Percentiles rank a stretch among this genome's conserved stretches.
Conservation (phyloP, 2,888 invertebrate species). For the Lasius fuliginosus region DNA sequence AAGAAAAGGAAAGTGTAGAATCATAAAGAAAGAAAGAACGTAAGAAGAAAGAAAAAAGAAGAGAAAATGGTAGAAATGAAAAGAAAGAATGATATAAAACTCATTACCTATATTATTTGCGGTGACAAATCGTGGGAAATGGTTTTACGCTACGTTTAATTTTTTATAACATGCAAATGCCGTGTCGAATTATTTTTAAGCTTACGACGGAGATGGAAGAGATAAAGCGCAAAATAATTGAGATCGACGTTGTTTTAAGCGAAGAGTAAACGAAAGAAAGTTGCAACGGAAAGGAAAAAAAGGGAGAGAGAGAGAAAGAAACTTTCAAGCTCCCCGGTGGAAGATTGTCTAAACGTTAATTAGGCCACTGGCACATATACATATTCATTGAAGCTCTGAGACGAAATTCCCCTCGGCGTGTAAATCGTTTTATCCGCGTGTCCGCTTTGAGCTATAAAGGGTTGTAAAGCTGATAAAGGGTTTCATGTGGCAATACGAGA, state of each 20-base stretch:
- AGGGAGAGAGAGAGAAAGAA: background rate
- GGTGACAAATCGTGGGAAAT: background rate
- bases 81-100: background rate
- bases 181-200: background rate
- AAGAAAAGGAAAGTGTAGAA: background rate
- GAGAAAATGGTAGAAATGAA: background rate
- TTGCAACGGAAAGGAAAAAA: background rate
- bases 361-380: background rate
- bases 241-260: background rate
- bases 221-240: conserved; percentile 32
- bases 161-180: background rate
- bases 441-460: background rate
- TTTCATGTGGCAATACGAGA: conserved; percentile 2
- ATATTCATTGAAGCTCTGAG: conserved; percentile 2
- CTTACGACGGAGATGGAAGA: background rate
- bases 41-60: background rate
- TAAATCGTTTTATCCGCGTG: conserved; percentile 4
- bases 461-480: background rate
- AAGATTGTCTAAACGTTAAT: conserved; percentile 24
- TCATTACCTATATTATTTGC: background rate
- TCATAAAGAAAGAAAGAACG: no score
- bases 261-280: conserved; percentile 7
- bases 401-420: background rate
- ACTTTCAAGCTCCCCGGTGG: background rate
- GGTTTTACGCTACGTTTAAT: background rate